Evolutionary conservation across 2,888 invertebrate species (phyloP).

Genomic region (Hesperia comma): DNA sequence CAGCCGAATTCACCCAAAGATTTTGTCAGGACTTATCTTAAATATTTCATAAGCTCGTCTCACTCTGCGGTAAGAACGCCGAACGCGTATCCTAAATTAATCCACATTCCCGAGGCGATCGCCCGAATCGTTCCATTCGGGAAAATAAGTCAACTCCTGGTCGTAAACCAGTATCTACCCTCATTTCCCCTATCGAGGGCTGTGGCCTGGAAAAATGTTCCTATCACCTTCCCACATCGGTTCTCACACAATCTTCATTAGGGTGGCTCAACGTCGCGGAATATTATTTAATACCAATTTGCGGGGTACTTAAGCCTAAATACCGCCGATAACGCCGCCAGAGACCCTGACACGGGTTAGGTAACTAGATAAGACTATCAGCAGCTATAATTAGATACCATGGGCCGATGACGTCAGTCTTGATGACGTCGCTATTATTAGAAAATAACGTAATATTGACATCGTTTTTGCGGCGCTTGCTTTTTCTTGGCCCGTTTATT

Average conservation of each 20-base stretch:
- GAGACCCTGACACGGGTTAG: slow-evolving; percentile 21
- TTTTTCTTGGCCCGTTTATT: no score
- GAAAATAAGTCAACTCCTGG: slow-evolving; percentile 2
- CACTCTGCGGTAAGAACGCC: not conserved
- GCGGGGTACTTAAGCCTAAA: slow-evolving; percentile 53
- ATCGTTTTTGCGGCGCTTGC: no score
- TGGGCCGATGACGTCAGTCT: slow-evolving; percentile 9
- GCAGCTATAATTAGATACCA: not conserved
- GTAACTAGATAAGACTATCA: slow-evolving; percentile 25
- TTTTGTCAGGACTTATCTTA: no score
- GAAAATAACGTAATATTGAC: not conserved
- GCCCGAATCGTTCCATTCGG: not conserved
- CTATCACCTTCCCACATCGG: slow-evolving; percentile 29
- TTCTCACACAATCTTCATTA: slow-evolving; percentile 40
- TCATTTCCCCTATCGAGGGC: slow-evolving; percentile 26
- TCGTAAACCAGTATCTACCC: slow-evolving; percentile 30
- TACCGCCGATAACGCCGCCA: slow-evolving; percentile 48
- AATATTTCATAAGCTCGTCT: no score
- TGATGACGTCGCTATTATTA: not conserved
- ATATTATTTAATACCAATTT: slow-evolving; percentile 59
- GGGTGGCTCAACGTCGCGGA: slow-evolving; percentile 40
- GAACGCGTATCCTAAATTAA: slow-evolving; percentile 1
- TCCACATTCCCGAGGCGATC: slow-evolving; percentile 2
- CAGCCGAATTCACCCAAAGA: no score
- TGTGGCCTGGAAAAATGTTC: slow-evolving; percentile 26